Evolutionary conservation across 2,797 vertebrate species (phyloP), one percentile per base, ranked within the genome.

Genomic region (Danio choprae): DNA sequence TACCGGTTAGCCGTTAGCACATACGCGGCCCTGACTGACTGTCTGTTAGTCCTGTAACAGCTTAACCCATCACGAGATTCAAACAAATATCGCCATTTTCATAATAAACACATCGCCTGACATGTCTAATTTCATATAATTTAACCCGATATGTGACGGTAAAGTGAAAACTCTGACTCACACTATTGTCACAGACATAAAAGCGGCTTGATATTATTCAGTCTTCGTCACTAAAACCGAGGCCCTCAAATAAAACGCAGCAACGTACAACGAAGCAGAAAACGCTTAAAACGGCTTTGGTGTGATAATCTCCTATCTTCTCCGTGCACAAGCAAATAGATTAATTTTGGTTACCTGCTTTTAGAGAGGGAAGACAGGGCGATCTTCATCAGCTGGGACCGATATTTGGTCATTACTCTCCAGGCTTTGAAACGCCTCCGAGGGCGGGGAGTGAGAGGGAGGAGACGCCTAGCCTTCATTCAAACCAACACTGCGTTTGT

Each of bases 361-460:
- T 50, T 86, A 51, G 83, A 40, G 72, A 44, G 58, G 75, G 64
- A 84, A 84, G 87, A 67, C 67, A 82, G 78, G 79, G 86, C 70
- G 13, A 77, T 67, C 79, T 84, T 81, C 50, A 81, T 82, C 83
- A 77, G 87, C 85, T 82, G 84, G 68, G 74, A 80, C 38, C 65
- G 88, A 88, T 88, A 85, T 87, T 86, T 81, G 77, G 86, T 88
- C 81, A 88, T 89, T 82, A 84, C 80, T 79, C 59, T 63, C 58
- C 64, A 86, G 83, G 84, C 90, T 90, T 89, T 90, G 80, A 91
- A 93, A 90, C 72, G 81, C 82, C 87, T 92, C 88, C 81, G 88
- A 92, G 91, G 93, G 92, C 91, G 93, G 93, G 88, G 91, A 92
- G 85, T 82, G 55, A 72, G 86, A 83, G 81, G 83, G 86, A 86